Conservation (phyloP, 2,888 invertebrate species). For the Sipha maydis region DNA sequence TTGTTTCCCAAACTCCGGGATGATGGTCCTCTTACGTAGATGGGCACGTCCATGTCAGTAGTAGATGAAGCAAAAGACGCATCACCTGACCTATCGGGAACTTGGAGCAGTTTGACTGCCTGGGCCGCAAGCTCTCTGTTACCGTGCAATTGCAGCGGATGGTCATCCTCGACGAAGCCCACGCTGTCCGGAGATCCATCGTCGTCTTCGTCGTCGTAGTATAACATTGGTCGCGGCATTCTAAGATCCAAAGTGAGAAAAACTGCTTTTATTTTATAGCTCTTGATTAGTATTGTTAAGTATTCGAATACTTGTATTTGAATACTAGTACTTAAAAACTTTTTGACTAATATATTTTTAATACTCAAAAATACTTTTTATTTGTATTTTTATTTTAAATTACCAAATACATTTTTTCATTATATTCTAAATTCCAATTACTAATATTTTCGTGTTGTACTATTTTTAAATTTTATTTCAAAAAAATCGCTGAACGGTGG, state of each 20-base stretch:
- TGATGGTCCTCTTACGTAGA: constrained; percentile 68
- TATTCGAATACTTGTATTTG: too few species aligned
- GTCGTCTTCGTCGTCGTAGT: constrained; percentile 56
- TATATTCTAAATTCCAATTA: too few species aligned
- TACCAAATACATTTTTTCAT: too few species aligned
- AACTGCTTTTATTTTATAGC: too few species aligned
- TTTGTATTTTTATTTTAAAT: too few species aligned
- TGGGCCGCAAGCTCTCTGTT: constrained; percentile 66
- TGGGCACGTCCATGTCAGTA: constrained; percentile 72
- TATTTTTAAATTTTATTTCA: too few species aligned
- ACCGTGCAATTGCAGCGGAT: constrained; percentile 70
- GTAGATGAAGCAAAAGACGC: constrained; percentile 71
- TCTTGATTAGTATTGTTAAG: too few species aligned
- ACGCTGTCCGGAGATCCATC: constrained; percentile 68
- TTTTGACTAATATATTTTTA: too few species aligned
- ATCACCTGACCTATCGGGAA: constrained; percentile 67
- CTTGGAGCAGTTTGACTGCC: constrained; percentile 67
- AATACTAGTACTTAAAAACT: too few species aligned
- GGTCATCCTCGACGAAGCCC: constrained; percentile 72
- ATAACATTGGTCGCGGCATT: constrained; percentile 46
- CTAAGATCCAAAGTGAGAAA: neutral
- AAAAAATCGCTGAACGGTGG: too few species aligned
- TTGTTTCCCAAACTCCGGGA: neutral
- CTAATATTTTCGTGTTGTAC: too few species aligned
- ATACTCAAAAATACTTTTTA: too few species aligned